Evolutionary conservation across 2,113 vertebrate species (phyloP).

Genomic region (Macrotus californicus): DNA sequence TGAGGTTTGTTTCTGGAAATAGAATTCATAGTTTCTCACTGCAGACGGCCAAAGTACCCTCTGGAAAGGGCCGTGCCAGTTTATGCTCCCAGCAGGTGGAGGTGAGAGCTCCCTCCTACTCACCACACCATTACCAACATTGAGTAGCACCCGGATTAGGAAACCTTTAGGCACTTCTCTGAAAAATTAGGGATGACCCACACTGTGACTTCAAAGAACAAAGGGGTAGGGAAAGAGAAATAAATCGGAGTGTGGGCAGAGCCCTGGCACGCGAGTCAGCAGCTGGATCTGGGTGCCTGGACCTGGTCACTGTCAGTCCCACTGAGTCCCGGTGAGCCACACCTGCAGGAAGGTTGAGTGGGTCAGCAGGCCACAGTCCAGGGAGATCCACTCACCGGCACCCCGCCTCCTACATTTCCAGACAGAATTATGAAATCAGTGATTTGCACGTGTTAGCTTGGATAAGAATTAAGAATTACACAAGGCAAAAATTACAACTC

Average conservation of each 20-base stretch:
- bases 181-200: neutral
- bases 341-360: neutral
- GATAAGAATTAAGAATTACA: neutral
- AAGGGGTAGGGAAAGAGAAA: neutral
- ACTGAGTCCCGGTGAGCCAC: rapidly evolving
- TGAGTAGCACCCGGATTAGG: neutral
- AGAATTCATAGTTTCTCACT: neutral
- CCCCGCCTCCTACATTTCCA: neutral
- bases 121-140: neutral
- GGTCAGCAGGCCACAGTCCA: neutral
- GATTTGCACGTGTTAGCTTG: neutral
- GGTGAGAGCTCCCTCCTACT: neutral
- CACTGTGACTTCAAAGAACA: constrained; percentile 16
- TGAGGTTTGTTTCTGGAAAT: constrained; percentile 7
- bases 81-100: neutral
- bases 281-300: neutral
- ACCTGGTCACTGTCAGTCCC: neutral
- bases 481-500: neutral
- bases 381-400: neutral
- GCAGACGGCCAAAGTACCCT: neutral
- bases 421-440: neutral
- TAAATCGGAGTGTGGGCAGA: neutral
- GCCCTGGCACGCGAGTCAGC: neutral
- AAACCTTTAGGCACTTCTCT: neutral
- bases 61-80: neutral